Base-by-base conservation (phyloP, 2,797 vertebrate genomes). In the Echeneis naucrates region DNA sequence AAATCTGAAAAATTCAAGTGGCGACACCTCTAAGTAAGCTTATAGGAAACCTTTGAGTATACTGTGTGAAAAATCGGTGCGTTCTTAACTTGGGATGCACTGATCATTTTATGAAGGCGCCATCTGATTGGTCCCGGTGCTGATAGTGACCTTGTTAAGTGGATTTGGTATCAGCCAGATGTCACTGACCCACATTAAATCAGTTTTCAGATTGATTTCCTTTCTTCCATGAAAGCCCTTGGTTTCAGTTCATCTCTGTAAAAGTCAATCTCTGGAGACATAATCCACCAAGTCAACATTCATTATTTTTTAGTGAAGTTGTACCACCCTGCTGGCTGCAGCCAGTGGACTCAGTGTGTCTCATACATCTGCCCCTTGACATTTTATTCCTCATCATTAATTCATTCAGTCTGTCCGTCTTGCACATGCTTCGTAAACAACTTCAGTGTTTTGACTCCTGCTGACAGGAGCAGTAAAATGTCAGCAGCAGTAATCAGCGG, bases 301-400 rank as follows among this genome's bases (percentile, higher is more conserved):
- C n/a, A 6, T 35, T 33, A 38, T n/a, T 47, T 10, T 44, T 7
- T 32, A 24, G 1, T n/a, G 0, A 30, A n/a, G 21, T 35, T 7
- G 21, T 17, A 37, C 17, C 13, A 8, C 19, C 24, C 45, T 1
- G 23, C 9, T 42, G 56, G 52, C 13, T 12, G 26, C 4, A 24
- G 53, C 30, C 47, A 23, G 17, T 2, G 8, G 40, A 63, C 57
- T 32, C 17, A 2, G 24, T 40, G 37, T 45, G 37, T 67, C 37
- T 65, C 47, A 53, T 47, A 52, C 2, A 2, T 82, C 55, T 84
- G 88, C 70, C 72, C 84, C 76, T 68, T 92, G 90, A 84, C 90
- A 88, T 92, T 91, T 88, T 12, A 61, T 63, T 61, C 45, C 35
- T 80, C 81, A 87, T 92, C 59, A 92, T 86, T 92, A 84, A 92